These are phyloP conservation scores for Drosophila quadrilineata DNA, from an alignment of 1,140 invertebrate species.

Conservation along the genomic window DNA sequence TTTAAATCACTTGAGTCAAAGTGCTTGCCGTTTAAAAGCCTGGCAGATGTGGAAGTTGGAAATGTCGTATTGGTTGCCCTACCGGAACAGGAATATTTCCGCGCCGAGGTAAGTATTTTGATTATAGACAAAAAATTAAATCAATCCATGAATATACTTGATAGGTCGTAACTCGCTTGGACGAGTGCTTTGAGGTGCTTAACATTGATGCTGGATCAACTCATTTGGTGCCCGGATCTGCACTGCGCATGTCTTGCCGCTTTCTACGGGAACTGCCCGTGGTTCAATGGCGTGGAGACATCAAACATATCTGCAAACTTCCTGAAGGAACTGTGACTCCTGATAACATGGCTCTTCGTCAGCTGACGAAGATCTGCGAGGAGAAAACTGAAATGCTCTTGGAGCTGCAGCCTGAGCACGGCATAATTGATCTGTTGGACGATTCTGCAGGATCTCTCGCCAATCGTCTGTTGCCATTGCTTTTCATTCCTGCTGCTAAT, in stretches of 20 bases:
- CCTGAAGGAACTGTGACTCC: constrained; percentile 25
- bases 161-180: constrained; percentile 14
- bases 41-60: constrained; percentile 19
- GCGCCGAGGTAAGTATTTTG: constrained; percentile 30
- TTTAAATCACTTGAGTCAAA: constrained; percentile 35
- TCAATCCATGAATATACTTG: too few relatives aligned
- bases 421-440: constrained; percentile 29
- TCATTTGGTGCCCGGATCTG: not conserved
- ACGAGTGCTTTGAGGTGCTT: constrained; percentile 9
- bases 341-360: constrained; percentile 11
- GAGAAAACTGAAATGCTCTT: constrained; percentile 4
- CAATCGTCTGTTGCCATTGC: constrained; percentile 32
- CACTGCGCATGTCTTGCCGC: constrained; percentile 43
- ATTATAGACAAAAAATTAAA: too few relatives aligned
- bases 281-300: constrained; percentile 11
- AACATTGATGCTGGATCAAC: constrained; percentile 48
- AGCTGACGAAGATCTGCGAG: constrained; percentile 7
- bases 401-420: not conserved
- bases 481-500: constrained; percentile 25
- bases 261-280: constrained; percentile 52
- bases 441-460: constrained; percentile 26
- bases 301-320: constrained; percentile 32
- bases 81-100: constrained; percentile 21
- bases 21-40: constrained; percentile 21
- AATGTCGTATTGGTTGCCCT: constrained; percentile 33